Conservation (phyloP, 2,888 invertebrate species). For the Phortica okadai region DNA sequence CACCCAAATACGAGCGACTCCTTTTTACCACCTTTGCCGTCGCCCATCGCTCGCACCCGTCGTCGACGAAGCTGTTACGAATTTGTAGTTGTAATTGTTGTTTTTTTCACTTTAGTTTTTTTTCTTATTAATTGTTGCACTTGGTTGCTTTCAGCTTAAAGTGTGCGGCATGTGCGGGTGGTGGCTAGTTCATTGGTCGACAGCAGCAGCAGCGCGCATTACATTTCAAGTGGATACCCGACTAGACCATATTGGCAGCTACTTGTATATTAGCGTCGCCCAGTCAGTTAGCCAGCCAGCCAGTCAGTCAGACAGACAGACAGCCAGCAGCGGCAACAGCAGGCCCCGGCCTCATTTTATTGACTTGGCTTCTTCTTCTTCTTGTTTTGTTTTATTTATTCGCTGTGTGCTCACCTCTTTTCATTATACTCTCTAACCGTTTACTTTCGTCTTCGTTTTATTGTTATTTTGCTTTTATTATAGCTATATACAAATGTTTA, state of each 20-base stretch:
- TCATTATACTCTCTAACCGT: not conserved
- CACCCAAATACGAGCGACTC: not conserved
- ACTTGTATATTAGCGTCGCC: not conserved
- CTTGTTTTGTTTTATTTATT: not conserved
- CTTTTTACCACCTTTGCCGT: not conserved
- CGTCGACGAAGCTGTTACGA: not conserved
- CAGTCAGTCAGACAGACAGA: not conserved
- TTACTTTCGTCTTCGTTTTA: not conserved
- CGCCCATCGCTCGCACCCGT: not conserved
- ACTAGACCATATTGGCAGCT: conserved; percentile 18
- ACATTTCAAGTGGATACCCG: conserved; percentile 19
- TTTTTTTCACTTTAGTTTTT: not conserved
- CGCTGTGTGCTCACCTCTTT: not conserved
- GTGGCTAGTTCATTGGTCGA: not conserved
- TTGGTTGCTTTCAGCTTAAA: not conserved
- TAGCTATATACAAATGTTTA: conserved; percentile 43
- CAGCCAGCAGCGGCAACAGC: not conserved
- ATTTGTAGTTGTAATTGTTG: not conserved
- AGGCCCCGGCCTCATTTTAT: conserved; percentile 27
- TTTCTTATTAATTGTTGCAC: conserved; percentile 17
- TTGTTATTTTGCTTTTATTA: not conserved
- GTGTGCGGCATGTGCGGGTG: not conserved
- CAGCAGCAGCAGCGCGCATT: not conserved
- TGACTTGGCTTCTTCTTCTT: conserved; percentile 22
- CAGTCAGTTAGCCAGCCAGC: not conserved